Evolutionary conservation across 37 sponge, comb jelly and placozoan species (phyloP).

Genomic region (Aplysina aerophoba): DNA sequence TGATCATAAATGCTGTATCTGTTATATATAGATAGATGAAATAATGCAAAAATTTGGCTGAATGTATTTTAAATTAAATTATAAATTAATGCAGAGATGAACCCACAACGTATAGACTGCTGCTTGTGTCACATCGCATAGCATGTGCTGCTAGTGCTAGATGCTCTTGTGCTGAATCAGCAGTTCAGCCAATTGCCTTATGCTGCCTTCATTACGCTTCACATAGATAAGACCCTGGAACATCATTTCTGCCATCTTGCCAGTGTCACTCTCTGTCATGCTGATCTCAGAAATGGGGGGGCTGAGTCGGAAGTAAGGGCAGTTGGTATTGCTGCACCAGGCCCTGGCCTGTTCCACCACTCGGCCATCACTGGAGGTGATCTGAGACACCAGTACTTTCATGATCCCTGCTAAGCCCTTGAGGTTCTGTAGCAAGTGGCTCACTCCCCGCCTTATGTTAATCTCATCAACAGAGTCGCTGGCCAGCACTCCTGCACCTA

Average conservation of each 20-base stretch:
- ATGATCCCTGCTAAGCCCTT: slow-evolving; percentile 10
- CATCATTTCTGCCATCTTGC: neutral
- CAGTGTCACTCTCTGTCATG: slow-evolving; percentile 13
- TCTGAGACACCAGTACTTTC: slow-evolving; percentile 25
- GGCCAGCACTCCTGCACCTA: slow-evolving; percentile 23
- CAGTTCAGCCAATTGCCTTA: slow-evolving; percentile 29
- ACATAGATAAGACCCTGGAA: neutral
- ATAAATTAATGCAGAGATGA: too few relatives aligned
- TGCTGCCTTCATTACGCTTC: neutral
- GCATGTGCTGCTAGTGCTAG: too few relatives aligned
- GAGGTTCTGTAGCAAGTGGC: neutral
- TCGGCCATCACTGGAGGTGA: slow-evolving; percentile 37
- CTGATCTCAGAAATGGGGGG: slow-evolving; percentile 1
- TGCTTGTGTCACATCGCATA: too few relatives aligned
- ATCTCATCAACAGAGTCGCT: neutral
- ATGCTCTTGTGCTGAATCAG: slow-evolving; percentile 7
- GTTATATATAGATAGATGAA: too few relatives aligned
- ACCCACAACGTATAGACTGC: too few relatives aligned
- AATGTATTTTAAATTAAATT: too few relatives aligned
- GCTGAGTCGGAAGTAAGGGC: slow-evolving; percentile 40
- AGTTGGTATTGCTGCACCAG: slow-evolving; percentile 36
- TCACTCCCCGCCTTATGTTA: neutral
- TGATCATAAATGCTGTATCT: too few relatives aligned
- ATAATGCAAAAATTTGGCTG: too few relatives aligned
- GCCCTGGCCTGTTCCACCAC: slow-evolving; percentile 29